phyloP scores from a whole-genome alignment of 2,797 vertebrate genomes.

The Catharus ustulatus region DNA sequence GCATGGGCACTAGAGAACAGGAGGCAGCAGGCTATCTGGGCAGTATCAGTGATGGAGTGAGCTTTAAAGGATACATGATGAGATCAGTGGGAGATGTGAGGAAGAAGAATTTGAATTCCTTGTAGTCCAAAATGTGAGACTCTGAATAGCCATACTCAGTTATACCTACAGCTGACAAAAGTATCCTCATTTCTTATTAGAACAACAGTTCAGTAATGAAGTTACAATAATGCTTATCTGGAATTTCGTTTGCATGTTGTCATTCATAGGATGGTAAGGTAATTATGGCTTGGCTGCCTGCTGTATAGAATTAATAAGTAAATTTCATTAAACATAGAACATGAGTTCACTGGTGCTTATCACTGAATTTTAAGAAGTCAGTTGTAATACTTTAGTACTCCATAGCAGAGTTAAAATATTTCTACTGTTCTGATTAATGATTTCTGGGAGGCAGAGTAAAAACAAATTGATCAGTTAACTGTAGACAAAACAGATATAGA shows the following conservation, averaged over 20 bases:
- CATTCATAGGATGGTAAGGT: background rate
- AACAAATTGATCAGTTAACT: fast-evolving
- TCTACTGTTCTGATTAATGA: background rate
- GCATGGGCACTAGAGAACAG: background rate
- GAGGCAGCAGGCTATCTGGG: background rate
- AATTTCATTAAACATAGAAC: background rate
- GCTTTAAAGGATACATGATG: background rate
- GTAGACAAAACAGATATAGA: background rate
- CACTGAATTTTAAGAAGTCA: background rate
- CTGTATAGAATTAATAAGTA: background rate
- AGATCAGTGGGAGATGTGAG: background rate
- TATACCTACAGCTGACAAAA: background rate
- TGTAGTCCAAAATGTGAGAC: background rate
- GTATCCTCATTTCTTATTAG: background rate
- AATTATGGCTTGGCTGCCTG: background rate
- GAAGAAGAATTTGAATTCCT: background rate
- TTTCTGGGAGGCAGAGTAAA: background rate
- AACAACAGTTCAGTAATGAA: background rate
- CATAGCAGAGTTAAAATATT: background rate
- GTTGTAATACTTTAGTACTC: background rate
- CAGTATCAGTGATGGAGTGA: background rate
- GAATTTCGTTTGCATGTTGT: background rate
- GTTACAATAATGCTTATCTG: background rate
- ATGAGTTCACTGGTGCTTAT: background rate
- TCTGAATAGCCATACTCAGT: background rate